Conservation (phyloP, 2,113 vertebrate species). For the Pollachius pollachius region DNA sequence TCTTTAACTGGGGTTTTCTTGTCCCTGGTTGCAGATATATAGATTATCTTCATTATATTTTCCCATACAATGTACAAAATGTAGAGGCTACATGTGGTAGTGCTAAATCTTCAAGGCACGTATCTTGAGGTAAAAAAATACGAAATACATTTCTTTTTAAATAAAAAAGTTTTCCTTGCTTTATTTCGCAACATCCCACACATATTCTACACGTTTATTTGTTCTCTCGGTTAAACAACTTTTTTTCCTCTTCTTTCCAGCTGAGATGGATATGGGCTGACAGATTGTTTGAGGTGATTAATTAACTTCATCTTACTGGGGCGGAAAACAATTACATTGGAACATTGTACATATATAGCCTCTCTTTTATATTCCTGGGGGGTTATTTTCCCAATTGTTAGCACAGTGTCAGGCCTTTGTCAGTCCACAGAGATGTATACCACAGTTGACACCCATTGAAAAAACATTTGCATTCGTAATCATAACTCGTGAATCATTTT, state of each 20-base stretch:
- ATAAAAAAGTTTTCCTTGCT: conserved; percentile 7
- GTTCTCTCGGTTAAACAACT: neutral
- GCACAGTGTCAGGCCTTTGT: too few relatives aligned
- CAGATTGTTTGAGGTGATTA: neutral
- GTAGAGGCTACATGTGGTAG: too few relatives aligned
- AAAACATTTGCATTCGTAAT: too few relatives aligned
- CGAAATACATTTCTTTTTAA: neutral
- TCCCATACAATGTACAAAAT: neutral
- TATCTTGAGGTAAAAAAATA: neutral
- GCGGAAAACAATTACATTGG: neutral
- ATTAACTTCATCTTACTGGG: neutral
- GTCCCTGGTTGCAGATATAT: too few relatives aligned
- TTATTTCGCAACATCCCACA: neutral
- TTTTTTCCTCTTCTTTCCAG: neutral
- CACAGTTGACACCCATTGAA: too few relatives aligned
- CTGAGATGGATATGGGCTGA: neutral
- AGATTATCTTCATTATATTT: neutral
- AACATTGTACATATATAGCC: too few relatives aligned
- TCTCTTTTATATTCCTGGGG: too few relatives aligned
- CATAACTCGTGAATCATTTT: too few relatives aligned
- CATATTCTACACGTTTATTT: conserved; percentile 1
- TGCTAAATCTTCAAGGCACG: too few relatives aligned
- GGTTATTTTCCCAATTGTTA: too few relatives aligned
- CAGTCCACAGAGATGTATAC: too few relatives aligned
- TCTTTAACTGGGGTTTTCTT: too few relatives aligned